Conservation (phyloP, 2,113 vertebrate genomes). For the Clarias magur region DNA sequence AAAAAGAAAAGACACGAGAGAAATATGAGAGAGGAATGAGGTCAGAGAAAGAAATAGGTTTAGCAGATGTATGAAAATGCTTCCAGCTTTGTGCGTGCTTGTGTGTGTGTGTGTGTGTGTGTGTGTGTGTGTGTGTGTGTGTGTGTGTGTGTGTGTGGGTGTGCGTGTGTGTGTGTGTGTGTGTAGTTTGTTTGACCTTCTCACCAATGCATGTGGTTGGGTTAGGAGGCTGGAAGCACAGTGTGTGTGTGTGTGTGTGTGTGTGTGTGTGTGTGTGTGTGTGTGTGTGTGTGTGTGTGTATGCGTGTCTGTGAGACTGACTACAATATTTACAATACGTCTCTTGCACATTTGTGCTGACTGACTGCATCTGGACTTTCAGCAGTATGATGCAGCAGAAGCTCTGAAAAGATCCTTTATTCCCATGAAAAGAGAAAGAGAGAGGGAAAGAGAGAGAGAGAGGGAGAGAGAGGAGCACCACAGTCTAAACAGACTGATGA, state of each 20-base stretch:
- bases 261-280: slow-evolving; percentile 5
- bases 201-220: slow-evolving; percentile 4
- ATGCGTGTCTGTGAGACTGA: slow-evolving; percentile 11
- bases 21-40: slow-evolving; percentile 17
- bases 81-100: slow-evolving; percentile 19
- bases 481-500: neutral
- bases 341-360: slow-evolving; percentile 46
- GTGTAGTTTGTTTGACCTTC: slow-evolving; percentile 9
- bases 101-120: slow-evolving; percentile 20
- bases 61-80: slow-evolving; percentile 40
- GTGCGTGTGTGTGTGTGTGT: slow-evolving; percentile 20
- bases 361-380: slow-evolving; percentile 57
- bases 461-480: neutral
- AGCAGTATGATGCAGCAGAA: slow-evolving; percentile 48
- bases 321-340: slow-evolving; percentile 55
- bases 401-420: slow-evolving; percentile 55
- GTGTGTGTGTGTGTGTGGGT: slow-evolving; percentile 16
- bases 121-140: slow-evolving; percentile 25
- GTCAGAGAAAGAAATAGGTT: slow-evolving; percentile 32
- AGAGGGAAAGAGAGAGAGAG: slow-evolving; percentile 20
- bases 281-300: neutral
- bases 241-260: slow-evolving; percentile 16
- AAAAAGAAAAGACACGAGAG: slow-evolving; percentile 6
- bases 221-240: slow-evolving; percentile 9
- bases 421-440: slow-evolving; percentile 30